These are phyloP conservation scores for Rhinolophus ferrumequinum DNA, from an alignment of 2,113 vertebrate genomes.

Conservation along the genomic window DNA sequence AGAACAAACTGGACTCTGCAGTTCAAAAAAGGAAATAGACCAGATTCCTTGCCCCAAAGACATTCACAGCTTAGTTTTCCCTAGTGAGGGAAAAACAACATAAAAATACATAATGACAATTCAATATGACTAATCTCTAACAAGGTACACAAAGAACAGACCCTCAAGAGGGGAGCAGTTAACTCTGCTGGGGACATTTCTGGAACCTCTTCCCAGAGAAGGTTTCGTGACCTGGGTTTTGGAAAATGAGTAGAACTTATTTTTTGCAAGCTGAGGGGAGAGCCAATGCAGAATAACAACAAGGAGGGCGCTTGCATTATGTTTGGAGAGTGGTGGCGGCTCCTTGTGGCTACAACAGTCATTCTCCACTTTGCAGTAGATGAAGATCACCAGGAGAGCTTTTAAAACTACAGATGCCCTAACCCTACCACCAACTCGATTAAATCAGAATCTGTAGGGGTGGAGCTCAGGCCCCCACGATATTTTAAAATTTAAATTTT, in stretches of 20 bases:
- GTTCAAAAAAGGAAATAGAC: neutral
- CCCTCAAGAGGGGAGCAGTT: neutral
- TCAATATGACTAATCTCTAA: neutral
- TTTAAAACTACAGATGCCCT: neutral
- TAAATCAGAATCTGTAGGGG: neutral
- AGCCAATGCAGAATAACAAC: too few species aligned
- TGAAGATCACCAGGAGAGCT: neutral
- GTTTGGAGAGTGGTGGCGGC: neutral
- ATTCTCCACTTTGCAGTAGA: neutral
- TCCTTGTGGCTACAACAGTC: neutral
- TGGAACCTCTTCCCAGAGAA: neutral
- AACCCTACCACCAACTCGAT: neutral
- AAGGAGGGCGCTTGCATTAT: neutral
- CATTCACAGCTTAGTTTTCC: neutral
- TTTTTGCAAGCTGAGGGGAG: neutral
- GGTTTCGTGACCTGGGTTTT: neutral
- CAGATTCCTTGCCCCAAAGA: neutral
- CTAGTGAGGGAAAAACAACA: neutral
- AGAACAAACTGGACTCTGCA: neutral
- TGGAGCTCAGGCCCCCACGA: neutral
- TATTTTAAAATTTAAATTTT: neutral
- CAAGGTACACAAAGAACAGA: neutral
- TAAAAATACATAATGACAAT: neutral
- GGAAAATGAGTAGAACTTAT: neutral
- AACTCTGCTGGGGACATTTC: neutral